Percentiles rank a stretch among this genome's conserved stretches.
These are phyloP conservation scores for Perca fluviatilis DNA, from an alignment of 2,113 vertebrate species.

Conservation along the genomic window DNA sequence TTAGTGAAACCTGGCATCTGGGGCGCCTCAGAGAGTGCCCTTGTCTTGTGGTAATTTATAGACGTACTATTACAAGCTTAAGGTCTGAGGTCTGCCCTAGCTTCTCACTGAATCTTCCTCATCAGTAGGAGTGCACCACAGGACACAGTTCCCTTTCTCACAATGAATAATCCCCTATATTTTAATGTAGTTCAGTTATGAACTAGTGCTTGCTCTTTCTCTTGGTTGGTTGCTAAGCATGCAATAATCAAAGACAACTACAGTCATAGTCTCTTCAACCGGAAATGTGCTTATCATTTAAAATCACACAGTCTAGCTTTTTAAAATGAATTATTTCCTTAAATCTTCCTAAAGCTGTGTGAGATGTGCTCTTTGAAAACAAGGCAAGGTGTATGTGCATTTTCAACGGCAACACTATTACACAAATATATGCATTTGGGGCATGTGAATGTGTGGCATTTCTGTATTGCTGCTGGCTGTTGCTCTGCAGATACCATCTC, in stretches of 20 bases:
- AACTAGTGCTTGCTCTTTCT: conserved; percentile 8
- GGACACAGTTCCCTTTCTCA: conserved; percentile 53
- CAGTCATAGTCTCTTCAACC: not conserved
- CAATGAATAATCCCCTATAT: conserved; percentile 35
- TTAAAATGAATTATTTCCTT: not conserved
- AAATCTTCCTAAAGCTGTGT: not conserved
- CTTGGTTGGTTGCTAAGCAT: conserved; percentile 8
- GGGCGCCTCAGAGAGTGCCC: conserved; percentile 70
- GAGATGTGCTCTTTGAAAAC: conserved; percentile 32
- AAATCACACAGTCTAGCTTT: not conserved
- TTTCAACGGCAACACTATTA: conserved; percentile 5
- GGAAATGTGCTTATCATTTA: conserved; percentile 10
- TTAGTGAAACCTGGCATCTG: conserved; percentile 64
- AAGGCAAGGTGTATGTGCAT: conserved; percentile 10
- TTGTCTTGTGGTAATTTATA: conserved; percentile 80
- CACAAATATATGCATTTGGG: conserved; percentile 52
- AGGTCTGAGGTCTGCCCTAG: conserved; percentile 66
- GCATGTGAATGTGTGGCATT: conserved; percentile 31
- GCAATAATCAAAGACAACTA: conserved; percentile 26
- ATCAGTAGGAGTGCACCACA: conserved; percentile 42
- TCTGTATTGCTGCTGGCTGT: conserved; percentile 18
- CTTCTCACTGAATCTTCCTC: conserved; percentile 62
- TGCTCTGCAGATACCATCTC: conserved; percentile 40
- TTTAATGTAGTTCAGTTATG: conserved; percentile 22
- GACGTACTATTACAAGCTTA: conserved; percentile 64